Evolutionary conservation across 2,113 vertebrate species (phyloP), one percentile per base, ranked within the genome.

Genomic region (Corapipo altera): DNA sequence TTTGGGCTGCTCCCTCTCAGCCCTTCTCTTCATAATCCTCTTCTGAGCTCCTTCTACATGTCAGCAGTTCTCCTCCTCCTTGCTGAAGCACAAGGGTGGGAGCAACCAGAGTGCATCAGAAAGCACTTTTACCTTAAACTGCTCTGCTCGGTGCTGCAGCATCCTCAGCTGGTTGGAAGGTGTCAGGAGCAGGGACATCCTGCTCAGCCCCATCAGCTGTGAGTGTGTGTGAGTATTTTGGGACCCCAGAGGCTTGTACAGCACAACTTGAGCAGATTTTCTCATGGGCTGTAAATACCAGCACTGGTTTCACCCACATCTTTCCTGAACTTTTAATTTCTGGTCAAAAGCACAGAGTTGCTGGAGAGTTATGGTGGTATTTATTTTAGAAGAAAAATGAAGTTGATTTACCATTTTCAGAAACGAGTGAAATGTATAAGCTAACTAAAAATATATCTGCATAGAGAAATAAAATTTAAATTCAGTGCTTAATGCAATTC

Each of bases 401-500:
- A 91, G 84, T 55, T 2, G 2, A 72, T 74, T 91, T 95, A 16
- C 69, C 73, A n/a, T 88, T 93, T 92, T 91, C 85, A 95, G 92
- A 91, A 83, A 70, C 0, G 12, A 91, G 64, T 41, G 64, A 93
- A 88, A 43, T 46, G 32, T 73, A 62, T 78, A 79, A 95, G 81
- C 73, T 61, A 69, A 72, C 81, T 96, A 94, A 96, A 96, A 96
- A 94, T 88, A 83, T 62, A 94, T 76, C 76, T 4, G 6, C 61
- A 62, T 64, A 61, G 57, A 65, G 89, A 93, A 96, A 95, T 87
- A 89, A 92, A 91, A 95, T 91, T 92, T 61, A 92, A 95, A 95
- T 92, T 91, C 89, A 85, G 48, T 1, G 39, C 61, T 94, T 90
- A 90, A 93, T 83, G 83, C 39, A 71, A 46, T 90, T 93, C 82